phyloP scores from a whole-genome alignment of 2,113 vertebrate species.

The Ailuropoda melanoleuca region DNA sequence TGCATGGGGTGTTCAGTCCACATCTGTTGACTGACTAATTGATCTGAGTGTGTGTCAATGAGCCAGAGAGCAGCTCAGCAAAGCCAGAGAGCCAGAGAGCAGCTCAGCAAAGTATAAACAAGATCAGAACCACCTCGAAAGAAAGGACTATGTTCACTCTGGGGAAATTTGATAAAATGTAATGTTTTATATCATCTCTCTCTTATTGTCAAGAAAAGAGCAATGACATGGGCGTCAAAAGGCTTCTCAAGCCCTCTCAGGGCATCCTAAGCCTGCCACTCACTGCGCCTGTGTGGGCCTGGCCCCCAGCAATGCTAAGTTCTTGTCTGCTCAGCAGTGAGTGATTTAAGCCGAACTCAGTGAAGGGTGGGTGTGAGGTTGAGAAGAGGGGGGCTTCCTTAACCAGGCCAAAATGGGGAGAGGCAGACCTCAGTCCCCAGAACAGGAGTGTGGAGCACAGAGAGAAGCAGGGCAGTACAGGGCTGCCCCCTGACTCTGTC shows the following conservation, averaged over 20 bases:
- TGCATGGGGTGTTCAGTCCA: accelerated
- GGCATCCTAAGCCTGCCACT: not conserved
- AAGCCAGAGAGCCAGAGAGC: not conserved
- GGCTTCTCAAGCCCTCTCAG: too few relatives aligned
- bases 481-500: not conserved
- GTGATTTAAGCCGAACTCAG: not conserved
- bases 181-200: not conserved
- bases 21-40: not conserved
- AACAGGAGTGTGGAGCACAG: not conserved
- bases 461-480: not conserved
- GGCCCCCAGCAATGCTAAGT: too few relatives aligned
- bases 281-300: accelerated
- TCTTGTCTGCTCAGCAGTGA: not conserved
- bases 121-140: not conserved
- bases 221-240: not conserved
- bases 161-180: not conserved
- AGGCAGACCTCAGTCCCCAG: not conserved
- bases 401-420: not conserved
- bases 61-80: not conserved
- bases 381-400: not conserved
- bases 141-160: not conserved
- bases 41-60: not conserved
- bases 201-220: not conserved
- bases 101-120: not conserved
- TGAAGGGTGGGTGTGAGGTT: not conserved